Conservation (phyloP, 2,888 invertebrate genomes). For the Nezara viridula region DNA sequence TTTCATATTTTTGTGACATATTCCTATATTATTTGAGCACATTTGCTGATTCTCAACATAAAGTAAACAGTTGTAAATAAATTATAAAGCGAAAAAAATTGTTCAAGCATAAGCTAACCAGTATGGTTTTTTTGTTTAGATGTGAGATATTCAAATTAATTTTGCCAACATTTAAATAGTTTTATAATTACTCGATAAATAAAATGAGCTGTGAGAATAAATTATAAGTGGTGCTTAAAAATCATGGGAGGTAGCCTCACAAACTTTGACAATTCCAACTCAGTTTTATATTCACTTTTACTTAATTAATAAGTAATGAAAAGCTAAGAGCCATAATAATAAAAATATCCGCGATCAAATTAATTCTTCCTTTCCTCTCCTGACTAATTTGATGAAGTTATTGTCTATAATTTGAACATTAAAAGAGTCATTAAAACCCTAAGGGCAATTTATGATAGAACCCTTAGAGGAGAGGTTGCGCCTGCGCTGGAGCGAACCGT, state of each 20-base stretch:
- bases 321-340: not conserved
- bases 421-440: slow-evolving; percentile 1
- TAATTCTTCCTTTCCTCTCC: not conserved
- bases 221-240: not conserved
- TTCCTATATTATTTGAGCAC: too few relatives aligned
- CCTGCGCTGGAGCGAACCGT: not conserved
- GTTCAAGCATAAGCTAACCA: too few relatives aligned
- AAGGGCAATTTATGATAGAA: not conserved
- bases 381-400: slow-evolving; percentile 2
- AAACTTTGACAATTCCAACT: not conserved
- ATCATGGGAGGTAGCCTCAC: not conserved
- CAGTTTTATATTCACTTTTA: not conserved
- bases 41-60: too few relatives aligned
- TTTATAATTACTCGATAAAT: too few relatives aligned
- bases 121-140: too few relatives aligned
- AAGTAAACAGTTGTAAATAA: too few relatives aligned
- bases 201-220: not conserved
- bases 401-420: not conserved
- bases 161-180: too few relatives aligned
- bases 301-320: not conserved
- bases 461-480: not conserved
- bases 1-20: too few relatives aligned
- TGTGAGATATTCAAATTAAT: too few relatives aligned
- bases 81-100: too few relatives aligned
- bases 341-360: not conserved